Base-by-base conservation (phyloP, 2,797 vertebrate genomes). In the Poliocrania exsul region DNA sequence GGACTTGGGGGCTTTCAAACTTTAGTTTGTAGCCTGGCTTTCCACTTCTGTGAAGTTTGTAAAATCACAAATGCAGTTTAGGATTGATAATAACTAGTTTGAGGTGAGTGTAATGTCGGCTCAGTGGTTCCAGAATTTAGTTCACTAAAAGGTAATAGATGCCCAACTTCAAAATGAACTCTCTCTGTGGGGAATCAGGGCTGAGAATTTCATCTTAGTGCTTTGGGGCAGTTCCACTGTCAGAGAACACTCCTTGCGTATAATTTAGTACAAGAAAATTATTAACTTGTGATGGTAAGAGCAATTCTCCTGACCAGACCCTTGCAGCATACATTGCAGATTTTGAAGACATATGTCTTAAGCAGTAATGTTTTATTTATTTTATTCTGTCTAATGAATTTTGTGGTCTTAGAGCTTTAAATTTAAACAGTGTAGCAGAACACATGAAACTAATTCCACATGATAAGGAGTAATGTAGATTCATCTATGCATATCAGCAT, bases 301-400 rank as follows among this genome's bases (percentile, higher is more conserved):
- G 49, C 29, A 49, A 1, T 71, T 92, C 78, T 81, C n/a, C 38
- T 91, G 47, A 18, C 24, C 74, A 81, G 49, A 66, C 7, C 6
- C 26, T 10, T 65, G 25, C 60, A 77, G 23, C 13, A 10, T 21
- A 33, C n/a, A 29, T 67, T 73, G 70, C 23, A 49, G 20, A 47
- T 82, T 93, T 61, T 72, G 35, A 88, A 54, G 31, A 57, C 24
- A 2, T 25, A 2, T 17, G 33, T 64, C 54, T 75, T 84, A n/a
- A 73, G 37, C 37, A n/a, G 33, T 65, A 61, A 42, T 61, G 25
- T 60, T 74, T 72, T 58, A 56, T 82, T 91, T 72, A 29, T 83
- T 93, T 92, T 83, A 65, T 84, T 69, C 46, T 79, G 9, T 65
- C 78, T 86, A 69, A 86, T 75, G n/a, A 89, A 60, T 84, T 95